Conservation (phyloP, 2,888 invertebrate genomes). For the Diadegma fenestrale region DNA sequence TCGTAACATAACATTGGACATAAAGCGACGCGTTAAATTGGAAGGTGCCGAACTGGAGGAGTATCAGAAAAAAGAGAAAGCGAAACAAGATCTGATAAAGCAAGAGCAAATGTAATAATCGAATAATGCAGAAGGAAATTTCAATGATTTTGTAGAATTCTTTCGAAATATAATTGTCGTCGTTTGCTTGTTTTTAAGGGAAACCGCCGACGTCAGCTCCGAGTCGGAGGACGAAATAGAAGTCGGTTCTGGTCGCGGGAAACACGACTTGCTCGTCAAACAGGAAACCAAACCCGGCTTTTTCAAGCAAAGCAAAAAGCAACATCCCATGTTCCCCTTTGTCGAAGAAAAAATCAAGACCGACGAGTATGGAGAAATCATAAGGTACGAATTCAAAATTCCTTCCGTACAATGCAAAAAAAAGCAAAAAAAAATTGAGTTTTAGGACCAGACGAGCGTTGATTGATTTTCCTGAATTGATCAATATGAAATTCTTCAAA, state of each 20-base stretch:
- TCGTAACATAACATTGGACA: conserved; percentile 89
- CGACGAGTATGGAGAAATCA: conserved; percentile 98
- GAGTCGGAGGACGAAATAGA: conserved; percentile 95
- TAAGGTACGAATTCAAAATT: conserved; percentile 86
- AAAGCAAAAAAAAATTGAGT: too few species aligned
- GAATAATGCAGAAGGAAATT: neutral
- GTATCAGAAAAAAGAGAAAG: conserved; percentile 89
- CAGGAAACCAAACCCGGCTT: conserved; percentile 91
- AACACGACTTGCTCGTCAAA: conserved; percentile 95
- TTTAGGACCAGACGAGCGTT: too few species aligned
- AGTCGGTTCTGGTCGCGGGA: conserved; percentile 91
- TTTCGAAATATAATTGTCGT: neutral
- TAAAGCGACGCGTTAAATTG: conserved; percentile 89
- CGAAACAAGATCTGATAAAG: conserved; percentile 85
- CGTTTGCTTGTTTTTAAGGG: conserved; percentile 85
- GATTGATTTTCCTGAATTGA: too few species aligned
- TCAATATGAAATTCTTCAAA: too few species aligned
- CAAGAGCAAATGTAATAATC: conserved; percentile 83
- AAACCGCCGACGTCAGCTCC: conserved; percentile 90
- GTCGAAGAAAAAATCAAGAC: conserved; percentile 95
- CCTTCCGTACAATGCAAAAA: neutral
- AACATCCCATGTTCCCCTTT: conserved; percentile 98
- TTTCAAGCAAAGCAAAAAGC: conserved; percentile 95
- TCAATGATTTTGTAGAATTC: neutral
- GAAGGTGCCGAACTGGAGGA: conserved; percentile 93